phyloP scores from a whole-genome alignment of 2,888 invertebrate species.

The Philonicus albiceps region DNA sequence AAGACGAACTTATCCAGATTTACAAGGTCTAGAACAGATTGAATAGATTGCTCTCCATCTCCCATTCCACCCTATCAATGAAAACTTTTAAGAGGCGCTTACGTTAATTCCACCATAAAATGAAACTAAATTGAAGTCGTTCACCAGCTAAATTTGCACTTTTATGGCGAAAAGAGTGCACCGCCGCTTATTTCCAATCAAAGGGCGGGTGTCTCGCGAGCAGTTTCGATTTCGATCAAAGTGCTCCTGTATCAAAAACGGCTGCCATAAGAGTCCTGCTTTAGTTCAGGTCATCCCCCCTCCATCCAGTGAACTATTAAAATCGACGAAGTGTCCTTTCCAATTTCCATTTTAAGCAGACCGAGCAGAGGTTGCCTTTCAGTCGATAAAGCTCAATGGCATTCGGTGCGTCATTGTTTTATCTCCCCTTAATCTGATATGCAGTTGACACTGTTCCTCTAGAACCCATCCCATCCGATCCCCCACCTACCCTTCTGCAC shows the following conservation, averaged over 20 bases:
- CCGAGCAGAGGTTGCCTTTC: not conserved
- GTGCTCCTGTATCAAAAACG: not conserved
- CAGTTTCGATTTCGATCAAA: not conserved
- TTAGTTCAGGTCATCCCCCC: not conserved
- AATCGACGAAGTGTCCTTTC: slow-evolving; percentile 21
- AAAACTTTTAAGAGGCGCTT: not conserved
- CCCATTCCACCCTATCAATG: not conserved
- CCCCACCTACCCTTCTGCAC: not conserved
- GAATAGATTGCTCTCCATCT: not conserved
- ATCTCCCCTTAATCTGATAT: slow-evolving; percentile 31
- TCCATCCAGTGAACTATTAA: not conserved
- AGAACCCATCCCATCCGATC: not conserved
- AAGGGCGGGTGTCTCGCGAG: not conserved
- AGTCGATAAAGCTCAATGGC: slow-evolving; percentile 26
- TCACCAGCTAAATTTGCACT: not conserved
- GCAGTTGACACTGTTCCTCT: slow-evolving; percentile 18
- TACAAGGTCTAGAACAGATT: not conserved
- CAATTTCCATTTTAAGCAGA: slow-evolving; percentile 33
- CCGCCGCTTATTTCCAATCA: not conserved
- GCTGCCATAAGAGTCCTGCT: not conserved
- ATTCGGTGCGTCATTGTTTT: slow-evolving; percentile 26
- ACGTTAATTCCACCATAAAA: not conserved
- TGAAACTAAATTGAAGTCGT: not conserved
- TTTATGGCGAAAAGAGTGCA: not conserved
- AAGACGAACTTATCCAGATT: not conserved